A percentile compares a stretch with the other conserved stretches of the same genome.
phyloP scores from a whole-genome alignment of 2,888 invertebrate genomes.

The Lasioglossum zephyrum region DNA sequence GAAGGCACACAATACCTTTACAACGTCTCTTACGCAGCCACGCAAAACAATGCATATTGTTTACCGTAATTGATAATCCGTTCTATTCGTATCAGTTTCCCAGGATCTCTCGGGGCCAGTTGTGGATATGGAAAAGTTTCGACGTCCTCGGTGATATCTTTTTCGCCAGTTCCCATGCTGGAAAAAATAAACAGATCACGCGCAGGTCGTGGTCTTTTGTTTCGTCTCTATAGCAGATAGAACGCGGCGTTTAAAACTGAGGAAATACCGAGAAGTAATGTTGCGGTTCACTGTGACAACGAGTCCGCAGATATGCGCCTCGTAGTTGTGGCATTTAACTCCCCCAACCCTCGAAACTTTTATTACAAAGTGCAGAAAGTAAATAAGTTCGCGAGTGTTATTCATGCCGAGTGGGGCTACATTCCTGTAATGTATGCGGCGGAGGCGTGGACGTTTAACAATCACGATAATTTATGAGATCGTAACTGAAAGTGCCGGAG shows the following conservation, averaged over 20 bases:
- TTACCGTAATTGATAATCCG: constrained; percentile 23
- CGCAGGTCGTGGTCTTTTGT: constrained; percentile 4
- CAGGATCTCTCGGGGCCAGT: background rate
- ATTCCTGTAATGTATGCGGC: constrained; percentile 19
- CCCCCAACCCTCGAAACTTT: constrained; percentile 20
- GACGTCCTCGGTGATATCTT: background rate
- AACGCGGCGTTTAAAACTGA: background rate
- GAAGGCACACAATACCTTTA: background rate
- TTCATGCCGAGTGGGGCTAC: constrained; percentile 24
- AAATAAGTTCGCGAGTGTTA: constrained; percentile 30
- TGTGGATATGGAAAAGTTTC: constrained; percentile 14
- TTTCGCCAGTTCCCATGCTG: background rate
- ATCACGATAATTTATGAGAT: constrained; percentile 38
- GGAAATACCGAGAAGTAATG: constrained; percentile 32
- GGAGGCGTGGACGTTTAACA: constrained; percentile 5
- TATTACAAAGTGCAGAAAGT: constrained; percentile 30
- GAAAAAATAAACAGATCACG: background rate
- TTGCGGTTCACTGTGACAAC: constrained; percentile 17
- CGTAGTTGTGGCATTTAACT: constrained; percentile 20
- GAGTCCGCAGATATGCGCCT: constrained; percentile 17
- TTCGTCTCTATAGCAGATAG: background rate
- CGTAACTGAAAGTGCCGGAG: constrained; percentile 22
- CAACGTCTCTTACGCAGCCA: background rate
- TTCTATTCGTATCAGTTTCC: constrained; percentile 27
- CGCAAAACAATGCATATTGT: constrained; percentile 6